Base-by-base conservation (phyloP, 1,140 invertebrate genomes). In the Lepidotrigona ventralis region DNA sequence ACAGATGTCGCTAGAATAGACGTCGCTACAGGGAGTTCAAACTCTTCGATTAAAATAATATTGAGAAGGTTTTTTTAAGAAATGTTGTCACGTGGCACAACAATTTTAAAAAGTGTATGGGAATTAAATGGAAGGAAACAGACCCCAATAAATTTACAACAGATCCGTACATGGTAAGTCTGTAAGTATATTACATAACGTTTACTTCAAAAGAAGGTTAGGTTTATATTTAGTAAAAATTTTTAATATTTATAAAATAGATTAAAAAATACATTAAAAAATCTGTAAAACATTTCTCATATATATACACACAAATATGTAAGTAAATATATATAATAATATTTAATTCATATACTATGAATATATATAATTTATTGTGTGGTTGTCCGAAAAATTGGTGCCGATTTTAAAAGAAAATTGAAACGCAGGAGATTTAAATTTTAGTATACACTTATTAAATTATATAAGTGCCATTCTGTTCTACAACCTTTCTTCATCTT, bases 41-140 rank as follows among this genome's bases (percentile, higher is more conserved):
- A 1, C 12, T 58, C 5, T 15, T 69, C 46, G 0, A 23, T 33
- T 64, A 2, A 15, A 17, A 19, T 17, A 0, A 33, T 26, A 9
- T 46, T 29, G 39, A 46, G 39, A 46, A 46, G 9, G 39, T 8
- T 4, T 29, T 19, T 4, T 0, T 15, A 19, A 60, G 82, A 56
- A 77, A 90, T 90, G 88, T 73, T 69, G 23, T 87, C 86, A 56
- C 79, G 86, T 39, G 77, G 86, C 46, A 26, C 60, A 21, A 53
- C 17, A 15, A 56, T 89, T 63, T 69, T 89, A 51, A 89, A 56
- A 73, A 9, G 39, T 1, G 8, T 4, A 4, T 29, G 1, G 15
- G 26, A 9, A 19, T 56, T 23, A 9, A 82, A 17, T 33, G 8
- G 51, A 54, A 60, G 1, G 5, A 83, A 68, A 53, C 58, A 66